phyloP scores from a whole-genome alignment of 2,888 invertebrate species.

The Cephus spinipes region DNA sequence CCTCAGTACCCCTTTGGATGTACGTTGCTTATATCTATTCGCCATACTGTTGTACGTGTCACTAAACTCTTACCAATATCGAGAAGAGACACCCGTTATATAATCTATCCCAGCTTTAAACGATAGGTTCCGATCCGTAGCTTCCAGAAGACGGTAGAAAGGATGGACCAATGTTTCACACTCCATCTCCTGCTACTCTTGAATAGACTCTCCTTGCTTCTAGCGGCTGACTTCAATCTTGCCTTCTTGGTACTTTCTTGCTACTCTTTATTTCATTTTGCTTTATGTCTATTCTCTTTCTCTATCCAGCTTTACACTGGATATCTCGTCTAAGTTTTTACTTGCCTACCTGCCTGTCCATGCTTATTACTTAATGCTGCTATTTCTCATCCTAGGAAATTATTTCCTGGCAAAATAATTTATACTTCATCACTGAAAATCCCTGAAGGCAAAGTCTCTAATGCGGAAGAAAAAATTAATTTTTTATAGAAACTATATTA shows the following conservation, averaged over 20 bases:
- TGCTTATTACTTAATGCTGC: not conserved
- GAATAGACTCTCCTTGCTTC: constrained; percentile 33
- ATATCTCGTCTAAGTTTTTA: not conserved
- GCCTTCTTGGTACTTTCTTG: constrained; percentile 37
- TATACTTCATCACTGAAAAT: constrained; percentile 32
- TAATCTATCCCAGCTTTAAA: constrained; percentile 27
- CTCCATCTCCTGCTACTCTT: constrained; percentile 53
- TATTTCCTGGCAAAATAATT: constrained; percentile 45
- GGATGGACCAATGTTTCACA: constrained; percentile 55
- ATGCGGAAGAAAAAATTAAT: not conserved
- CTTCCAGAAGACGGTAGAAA: constrained; percentile 40
- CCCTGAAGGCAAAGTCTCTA: not conserved
- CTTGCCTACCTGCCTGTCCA: not conserved
- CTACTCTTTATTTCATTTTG: constrained; percentile 31
- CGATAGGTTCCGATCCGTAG: constrained; percentile 38
- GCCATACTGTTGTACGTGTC: not conserved
- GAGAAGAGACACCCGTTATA: constrained; percentile 9
- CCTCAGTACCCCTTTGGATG: not conserved
- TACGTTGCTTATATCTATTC: not conserved
- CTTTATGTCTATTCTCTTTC: not conserved
- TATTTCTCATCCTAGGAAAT: constrained; percentile 24
- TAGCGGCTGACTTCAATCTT: constrained; percentile 37
- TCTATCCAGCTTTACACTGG: not conserved
- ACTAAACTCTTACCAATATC: not conserved
- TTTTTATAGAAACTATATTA: no score